A percentile compares a stretch with the other conserved stretches of the same genome.
phyloP scores from a whole-genome alignment of 2,888 invertebrate genomes.

The Drosophila lacicola region DNA sequence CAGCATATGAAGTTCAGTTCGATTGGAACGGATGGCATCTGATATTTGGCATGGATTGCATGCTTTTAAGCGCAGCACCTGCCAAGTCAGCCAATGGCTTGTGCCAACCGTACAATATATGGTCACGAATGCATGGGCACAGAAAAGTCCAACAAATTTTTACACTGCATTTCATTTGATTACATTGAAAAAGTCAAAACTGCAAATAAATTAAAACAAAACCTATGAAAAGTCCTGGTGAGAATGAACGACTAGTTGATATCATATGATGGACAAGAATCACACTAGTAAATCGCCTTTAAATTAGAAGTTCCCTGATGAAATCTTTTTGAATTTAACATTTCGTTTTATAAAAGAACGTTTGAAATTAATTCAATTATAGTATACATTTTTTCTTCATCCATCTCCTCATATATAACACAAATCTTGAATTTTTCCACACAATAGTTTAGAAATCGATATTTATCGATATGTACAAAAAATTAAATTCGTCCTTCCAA shows the following conservation, averaged over 20 bases:
- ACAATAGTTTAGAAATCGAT: neutral
- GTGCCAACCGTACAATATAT: conserved; percentile 5
- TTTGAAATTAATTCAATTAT: too few relatives aligned
- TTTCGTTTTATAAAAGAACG: too few relatives aligned
- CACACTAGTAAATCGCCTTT: too few relatives aligned
- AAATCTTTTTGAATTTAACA: too few relatives aligned
- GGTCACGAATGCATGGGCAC: conserved; percentile 3
- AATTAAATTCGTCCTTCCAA: too few relatives aligned
- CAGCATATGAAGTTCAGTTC: conserved; percentile 2
- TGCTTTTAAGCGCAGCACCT: conserved; percentile 34
- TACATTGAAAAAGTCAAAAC: conserved; percentile 15
- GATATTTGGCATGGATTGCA: conserved; percentile 58
- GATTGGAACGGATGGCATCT: conserved; percentile 15
- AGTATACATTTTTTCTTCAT: too few relatives aligned
- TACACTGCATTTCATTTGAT: conserved; percentile 47
- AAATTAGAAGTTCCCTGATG: too few relatives aligned
- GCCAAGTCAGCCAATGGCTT: conserved; percentile 2
- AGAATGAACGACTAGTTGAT: neutral
- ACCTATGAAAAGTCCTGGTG: neutral
- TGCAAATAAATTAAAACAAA: neutral
- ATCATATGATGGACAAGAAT: neutral
- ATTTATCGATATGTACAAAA: neutral
- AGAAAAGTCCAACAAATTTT: conserved; percentile 30
- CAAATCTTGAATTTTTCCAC: too few relatives aligned
- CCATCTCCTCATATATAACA: too few relatives aligned